These are phyloP conservation scores for Rissa tridactyla DNA, from an alignment of 2,113 vertebrate genomes.

Conservation along the genomic window DNA sequence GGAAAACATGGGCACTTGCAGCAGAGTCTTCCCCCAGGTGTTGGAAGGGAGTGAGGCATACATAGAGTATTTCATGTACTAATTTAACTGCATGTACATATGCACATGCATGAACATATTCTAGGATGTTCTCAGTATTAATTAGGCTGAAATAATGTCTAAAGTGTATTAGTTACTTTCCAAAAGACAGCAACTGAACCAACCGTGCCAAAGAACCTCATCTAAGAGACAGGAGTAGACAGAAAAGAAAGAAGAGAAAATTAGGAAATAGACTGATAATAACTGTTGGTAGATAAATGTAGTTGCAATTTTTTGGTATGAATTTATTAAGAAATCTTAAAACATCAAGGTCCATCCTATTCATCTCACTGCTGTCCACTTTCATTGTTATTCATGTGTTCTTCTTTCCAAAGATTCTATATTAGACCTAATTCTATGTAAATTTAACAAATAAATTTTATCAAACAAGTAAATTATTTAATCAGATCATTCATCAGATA, in stretches of 20 bases:
- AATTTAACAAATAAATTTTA: neutral
- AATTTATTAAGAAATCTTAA: neutral
- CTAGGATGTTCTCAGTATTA: neutral
- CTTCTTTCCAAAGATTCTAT: neutral
- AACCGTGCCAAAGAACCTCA: neutral
- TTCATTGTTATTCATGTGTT: neutral
- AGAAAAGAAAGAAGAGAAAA: neutral
- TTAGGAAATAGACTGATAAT: neutral
- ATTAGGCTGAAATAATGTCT: neutral
- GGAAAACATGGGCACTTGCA: neutral
- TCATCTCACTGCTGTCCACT: neutral
- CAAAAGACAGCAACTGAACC: neutral
- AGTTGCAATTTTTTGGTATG: neutral
- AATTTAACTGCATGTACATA: neutral
- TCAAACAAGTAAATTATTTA: neutral
- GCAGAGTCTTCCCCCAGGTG: neutral
- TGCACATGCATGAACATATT: neutral
- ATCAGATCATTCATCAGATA: neutral
- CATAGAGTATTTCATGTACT: neutral
- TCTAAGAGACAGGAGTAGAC: neutral
- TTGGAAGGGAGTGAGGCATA: neutral
- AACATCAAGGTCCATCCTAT: neutral
- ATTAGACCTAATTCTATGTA: neutral
- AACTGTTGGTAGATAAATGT: neutral
- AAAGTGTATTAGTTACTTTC: neutral